Percentiles rank a stretch among this genome's conserved stretches.
Evolutionary conservation across 2,888 invertebrate genomes (phyloP).

Genomic region (Ligdia adustata): DNA sequence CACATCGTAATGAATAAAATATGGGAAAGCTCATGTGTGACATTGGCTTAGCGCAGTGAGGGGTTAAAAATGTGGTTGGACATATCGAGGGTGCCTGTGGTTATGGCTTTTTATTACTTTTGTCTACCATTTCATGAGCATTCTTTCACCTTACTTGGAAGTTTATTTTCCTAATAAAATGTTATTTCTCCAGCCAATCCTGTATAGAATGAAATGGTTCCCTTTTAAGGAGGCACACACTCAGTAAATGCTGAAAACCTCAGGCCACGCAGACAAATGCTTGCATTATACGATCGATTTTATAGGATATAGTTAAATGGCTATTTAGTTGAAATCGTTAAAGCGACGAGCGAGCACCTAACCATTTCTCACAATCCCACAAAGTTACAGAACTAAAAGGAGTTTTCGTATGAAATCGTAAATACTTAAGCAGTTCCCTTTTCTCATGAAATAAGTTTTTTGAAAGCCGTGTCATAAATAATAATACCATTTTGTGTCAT

Average conservation of each 20-base stretch:
- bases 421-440: constrained; percentile 25
- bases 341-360: constrained; percentile 28
- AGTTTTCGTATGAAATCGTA: constrained; percentile 44
- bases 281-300: constrained; percentile 26
- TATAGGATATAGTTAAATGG: constrained; percentile 40
- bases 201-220: constrained; percentile 1
- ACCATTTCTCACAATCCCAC: constrained; percentile 40
- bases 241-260: constrained; percentile 4
- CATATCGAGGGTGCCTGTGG: constrained; percentile 24
- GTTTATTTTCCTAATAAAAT: not conserved
- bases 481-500: constrained; percentile 14
- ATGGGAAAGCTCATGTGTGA: constrained; percentile 57
- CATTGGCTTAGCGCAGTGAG: constrained; percentile 53
- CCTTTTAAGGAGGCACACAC: constrained; percentile 1
- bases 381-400: constrained; percentile 36
- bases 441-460: not conserved
- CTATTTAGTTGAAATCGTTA: constrained; percentile 46
- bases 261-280: not conserved
- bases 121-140: constrained; percentile 17
- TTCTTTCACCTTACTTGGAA: constrained; percentile 12
- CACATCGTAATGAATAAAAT: constrained; percentile 69
- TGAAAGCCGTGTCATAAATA: not conserved
- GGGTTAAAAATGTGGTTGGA: constrained; percentile 58
- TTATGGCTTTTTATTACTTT: constrained; percentile 25
- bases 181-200: not conserved